A percentile compares a stretch with the other conserved stretches of the same genome.
These are phyloP conservation scores for Physeter macrocephalus DNA, from an alignment of 2,113 vertebrate species.

Conservation along the genomic window DNA sequence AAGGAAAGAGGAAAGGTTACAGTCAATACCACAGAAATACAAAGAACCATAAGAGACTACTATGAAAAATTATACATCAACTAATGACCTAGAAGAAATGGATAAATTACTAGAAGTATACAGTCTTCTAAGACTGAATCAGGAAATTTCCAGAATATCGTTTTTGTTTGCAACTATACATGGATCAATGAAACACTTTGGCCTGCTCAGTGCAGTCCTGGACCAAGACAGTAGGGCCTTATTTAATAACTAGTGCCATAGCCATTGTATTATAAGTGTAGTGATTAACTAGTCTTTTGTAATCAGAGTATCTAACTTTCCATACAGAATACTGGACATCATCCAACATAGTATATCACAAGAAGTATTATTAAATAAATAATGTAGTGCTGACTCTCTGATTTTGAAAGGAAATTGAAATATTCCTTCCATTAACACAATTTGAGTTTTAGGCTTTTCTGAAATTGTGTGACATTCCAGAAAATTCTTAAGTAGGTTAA, in stretches of 20 bases:
- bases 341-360: neutral
- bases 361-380: neutral
- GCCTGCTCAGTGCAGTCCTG: neutral
- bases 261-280: neutral
- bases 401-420: neutral
- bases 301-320: neutral
- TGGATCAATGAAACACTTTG: neutral
- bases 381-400: neutral
- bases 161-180: neutral
- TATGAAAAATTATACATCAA: too few species aligned
- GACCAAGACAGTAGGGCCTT: neutral
- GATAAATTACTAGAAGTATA: too few species aligned
- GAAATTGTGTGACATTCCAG: neutral
- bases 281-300: neutral
- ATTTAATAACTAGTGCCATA: neutral
- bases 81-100: too few species aligned
- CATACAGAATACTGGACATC: neutral
- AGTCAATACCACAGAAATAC: too few species aligned
- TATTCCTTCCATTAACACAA: neutral
- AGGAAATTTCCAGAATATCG: neutral
- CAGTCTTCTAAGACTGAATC: too few species aligned
- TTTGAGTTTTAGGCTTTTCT: neutral
- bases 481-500: neutral
- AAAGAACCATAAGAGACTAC: too few species aligned
- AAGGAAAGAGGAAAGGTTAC: too few species aligned